phyloP scores from a whole-genome alignment of 2,888 invertebrate genomes.

The Conops quadrifasciatus region DNA sequence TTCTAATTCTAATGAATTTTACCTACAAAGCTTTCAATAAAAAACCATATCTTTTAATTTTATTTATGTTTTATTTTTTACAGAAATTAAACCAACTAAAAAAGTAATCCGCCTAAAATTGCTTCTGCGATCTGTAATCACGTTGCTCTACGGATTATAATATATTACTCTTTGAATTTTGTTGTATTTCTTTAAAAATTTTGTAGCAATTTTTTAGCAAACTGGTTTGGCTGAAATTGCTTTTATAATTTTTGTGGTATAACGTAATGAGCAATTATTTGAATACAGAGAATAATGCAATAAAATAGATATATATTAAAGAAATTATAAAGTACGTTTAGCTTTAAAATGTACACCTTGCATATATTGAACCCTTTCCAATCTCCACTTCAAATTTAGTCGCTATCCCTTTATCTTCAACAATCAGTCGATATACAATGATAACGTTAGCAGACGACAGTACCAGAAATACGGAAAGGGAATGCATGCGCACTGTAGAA shows the following conservation, averaged over 20 bases:
- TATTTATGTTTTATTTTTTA: constrained; percentile 3
- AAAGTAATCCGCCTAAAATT: neutral
- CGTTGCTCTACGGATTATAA: constrained; percentile 10
- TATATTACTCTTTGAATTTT: constrained; percentile 3
- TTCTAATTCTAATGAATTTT: neutral
- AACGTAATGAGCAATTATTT: constrained; percentile 17
- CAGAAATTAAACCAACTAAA: constrained; percentile 23
- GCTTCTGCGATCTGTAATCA: neutral
- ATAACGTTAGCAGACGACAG: neutral
- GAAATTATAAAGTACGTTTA: constrained; percentile 17
- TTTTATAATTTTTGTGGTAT: constrained; percentile 12
- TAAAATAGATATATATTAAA: constrained; percentile 13
- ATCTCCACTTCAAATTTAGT: constrained; percentile 22
- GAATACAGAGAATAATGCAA: constrained; percentile 25
- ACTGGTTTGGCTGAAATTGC: neutral
- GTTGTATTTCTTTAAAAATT: neutral
- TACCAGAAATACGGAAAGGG: constrained; percentile 11
- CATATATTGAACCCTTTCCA: constrained; percentile 16
- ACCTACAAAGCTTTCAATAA: neutral
- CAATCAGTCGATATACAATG: neutral
- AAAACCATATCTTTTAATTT: constrained; percentile 10
- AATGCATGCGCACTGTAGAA: neutral
- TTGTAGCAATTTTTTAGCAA: constrained; percentile 4
- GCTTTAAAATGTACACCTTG: constrained; percentile 23
- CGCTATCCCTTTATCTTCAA: neutral